A percentile compares a stretch with the other conserved stretches of the same genome.
Evolutionary conservation across 2,113 vertebrate species (phyloP).

Genomic region (Brachypteracias leptosomus): DNA sequence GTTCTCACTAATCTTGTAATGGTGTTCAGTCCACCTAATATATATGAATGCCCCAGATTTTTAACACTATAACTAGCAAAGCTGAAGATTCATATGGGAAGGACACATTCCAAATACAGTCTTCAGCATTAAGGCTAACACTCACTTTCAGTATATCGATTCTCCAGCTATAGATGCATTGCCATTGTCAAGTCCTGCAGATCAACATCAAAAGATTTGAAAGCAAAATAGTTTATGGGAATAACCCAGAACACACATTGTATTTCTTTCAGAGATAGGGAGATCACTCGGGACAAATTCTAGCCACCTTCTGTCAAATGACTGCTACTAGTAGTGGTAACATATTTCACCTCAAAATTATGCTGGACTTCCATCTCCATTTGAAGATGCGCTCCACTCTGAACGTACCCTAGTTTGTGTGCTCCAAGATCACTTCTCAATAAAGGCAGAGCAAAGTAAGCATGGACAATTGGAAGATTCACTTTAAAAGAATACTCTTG

Average conservation of each 20-base stretch:
- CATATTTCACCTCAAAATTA: background rate
- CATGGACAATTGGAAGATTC: fast-evolving
- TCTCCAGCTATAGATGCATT: background rate
- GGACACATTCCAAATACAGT: background rate
- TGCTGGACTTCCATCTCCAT: background rate
- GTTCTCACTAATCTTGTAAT: background rate
- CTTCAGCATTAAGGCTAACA: background rate
- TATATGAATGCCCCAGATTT: background rate
- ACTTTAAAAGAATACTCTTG: background rate
- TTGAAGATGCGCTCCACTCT: background rate
- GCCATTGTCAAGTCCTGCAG: background rate
- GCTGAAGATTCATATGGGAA: fast-evolving
- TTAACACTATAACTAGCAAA: background rate
- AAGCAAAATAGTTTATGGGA: background rate
- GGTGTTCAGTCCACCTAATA: background rate
- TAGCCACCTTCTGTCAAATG: background rate
- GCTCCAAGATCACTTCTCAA: background rate
- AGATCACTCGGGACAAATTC: background rate
- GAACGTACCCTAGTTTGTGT: background rate
- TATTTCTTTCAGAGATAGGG: background rate
- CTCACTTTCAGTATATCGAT: background rate
- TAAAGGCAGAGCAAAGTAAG: background rate
- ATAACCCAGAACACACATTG: background rate
- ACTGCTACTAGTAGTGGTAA: background rate
- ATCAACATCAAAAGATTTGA: background rate